These are phyloP conservation scores for Suncus etruscus DNA, from an alignment of 2,113 vertebrate species.

Conservation along the genomic window DNA sequence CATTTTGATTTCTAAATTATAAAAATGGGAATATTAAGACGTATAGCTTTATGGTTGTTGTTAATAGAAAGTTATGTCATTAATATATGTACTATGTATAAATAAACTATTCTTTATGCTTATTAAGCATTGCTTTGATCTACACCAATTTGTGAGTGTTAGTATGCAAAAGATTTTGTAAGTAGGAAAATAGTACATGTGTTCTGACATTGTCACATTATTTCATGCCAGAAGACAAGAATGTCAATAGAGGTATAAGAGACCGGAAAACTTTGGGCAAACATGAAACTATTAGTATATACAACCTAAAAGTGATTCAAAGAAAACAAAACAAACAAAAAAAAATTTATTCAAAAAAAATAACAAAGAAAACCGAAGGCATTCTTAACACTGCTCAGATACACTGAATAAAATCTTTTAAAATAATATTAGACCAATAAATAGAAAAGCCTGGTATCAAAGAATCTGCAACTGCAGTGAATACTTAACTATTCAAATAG, in stretches of 20 bases:
- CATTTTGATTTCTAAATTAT: not conserved
- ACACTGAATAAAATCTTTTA: not conserved
- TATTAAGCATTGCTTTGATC: not conserved
- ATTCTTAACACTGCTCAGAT: not conserved
- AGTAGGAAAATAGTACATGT: not conserved
- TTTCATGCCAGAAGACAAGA: not conserved
- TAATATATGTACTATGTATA: not conserved
- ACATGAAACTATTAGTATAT: not conserved
- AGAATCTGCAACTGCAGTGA: not conserved
- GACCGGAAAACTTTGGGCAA: not conserved
- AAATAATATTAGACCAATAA: not conserved
- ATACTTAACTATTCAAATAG: not conserved
- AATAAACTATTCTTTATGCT: not conserved
- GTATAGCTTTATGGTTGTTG: not conserved
- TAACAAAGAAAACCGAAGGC: not conserved
- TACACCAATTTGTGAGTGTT: constrained; percentile 3
- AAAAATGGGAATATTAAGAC: not conserved
- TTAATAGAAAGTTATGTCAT: not conserved
- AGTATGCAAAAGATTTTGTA: not conserved
- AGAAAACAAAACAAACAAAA: no score
- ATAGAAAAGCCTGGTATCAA: not conserved
- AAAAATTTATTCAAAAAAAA: no score
- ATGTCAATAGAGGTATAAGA: not conserved
- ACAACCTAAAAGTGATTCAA: not conserved
- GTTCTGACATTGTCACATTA: not conserved